A percentile compares a stretch with the other conserved stretches of the same genome.
Conservation (phyloP, 2,113 vertebrate genomes). For the Suncus etruscus region DNA sequence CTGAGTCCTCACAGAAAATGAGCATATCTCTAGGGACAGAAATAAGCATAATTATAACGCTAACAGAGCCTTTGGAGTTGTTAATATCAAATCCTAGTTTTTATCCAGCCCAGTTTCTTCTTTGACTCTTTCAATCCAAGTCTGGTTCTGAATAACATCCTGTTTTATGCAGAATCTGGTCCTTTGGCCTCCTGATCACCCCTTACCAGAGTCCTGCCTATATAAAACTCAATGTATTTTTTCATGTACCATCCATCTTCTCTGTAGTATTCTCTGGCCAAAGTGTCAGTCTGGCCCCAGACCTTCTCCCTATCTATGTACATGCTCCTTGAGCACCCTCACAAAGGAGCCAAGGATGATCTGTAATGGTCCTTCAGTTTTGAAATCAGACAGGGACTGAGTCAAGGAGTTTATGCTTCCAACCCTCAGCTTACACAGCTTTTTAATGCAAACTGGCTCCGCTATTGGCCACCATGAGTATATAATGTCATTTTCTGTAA, state of each 20-base stretch:
- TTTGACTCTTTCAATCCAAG: neutral
- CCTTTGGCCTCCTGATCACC: neutral
- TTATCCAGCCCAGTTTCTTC: neutral
- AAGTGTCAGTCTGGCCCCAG: neutral
- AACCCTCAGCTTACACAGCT: neutral
- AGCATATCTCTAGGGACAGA: neutral
- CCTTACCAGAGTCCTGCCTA: neutral
- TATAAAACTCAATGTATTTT: neutral
- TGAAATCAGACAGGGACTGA: neutral
- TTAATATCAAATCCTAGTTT: neutral
- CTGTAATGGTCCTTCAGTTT: neutral
- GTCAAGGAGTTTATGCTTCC: neutral
- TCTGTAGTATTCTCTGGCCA: neutral
- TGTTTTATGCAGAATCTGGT: neutral
- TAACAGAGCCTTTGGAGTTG: neutral
- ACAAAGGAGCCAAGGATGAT: neutral
- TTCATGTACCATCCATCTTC: accelerated
- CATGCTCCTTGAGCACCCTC: neutral
- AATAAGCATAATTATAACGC: conserved; percentile 25
- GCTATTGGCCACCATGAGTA: neutral
- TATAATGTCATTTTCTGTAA: neutral
- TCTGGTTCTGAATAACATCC: neutral
- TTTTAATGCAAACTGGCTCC: neutral
- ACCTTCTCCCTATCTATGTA: neutral
- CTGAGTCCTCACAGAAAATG: conserved; percentile 13